phyloP scores from a whole-genome alignment of 2,888 invertebrate species.

The Hylaea fasciaria region DNA sequence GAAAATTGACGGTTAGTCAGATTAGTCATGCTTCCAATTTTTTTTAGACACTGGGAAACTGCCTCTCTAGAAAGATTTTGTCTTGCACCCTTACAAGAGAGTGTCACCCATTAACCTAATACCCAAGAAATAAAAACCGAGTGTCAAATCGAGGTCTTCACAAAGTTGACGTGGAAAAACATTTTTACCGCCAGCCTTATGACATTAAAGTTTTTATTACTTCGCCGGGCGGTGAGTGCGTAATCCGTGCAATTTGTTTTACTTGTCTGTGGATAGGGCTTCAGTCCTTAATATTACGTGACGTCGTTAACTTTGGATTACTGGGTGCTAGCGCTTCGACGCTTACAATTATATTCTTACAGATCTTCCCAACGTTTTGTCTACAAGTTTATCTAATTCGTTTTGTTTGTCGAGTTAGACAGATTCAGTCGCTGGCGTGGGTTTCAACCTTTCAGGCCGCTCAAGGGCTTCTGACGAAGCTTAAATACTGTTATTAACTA shows the following conservation, averaged over 20 bases:
- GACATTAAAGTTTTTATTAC: constrained; percentile 43
- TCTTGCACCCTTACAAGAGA: not conserved
- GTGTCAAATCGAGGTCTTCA: constrained; percentile 18
- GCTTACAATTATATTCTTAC: constrained; percentile 8
- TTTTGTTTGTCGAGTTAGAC: too few species aligned
- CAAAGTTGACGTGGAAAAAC: constrained; percentile 28
- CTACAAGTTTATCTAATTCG: too few species aligned
- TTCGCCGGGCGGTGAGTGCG: constrained; percentile 43
- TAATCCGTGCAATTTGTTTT: constrained; percentile 55
- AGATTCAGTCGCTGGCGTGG: too few species aligned
- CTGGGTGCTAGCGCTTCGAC: constrained; percentile 30
- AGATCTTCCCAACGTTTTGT: constrained; percentile 1
- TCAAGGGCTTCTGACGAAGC: too few species aligned
- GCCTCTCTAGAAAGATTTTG: not conserved
- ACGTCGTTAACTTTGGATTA: constrained; percentile 47
- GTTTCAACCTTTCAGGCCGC: too few species aligned
- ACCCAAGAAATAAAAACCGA: constrained; percentile 24
- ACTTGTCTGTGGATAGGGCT: constrained; percentile 45
- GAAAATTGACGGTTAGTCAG: too few species aligned
- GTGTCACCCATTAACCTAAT: constrained; percentile 24
- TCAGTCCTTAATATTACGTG: constrained; percentile 52
- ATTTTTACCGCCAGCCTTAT: constrained; percentile 30
- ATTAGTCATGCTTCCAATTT: too few species aligned
- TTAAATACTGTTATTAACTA: too few species aligned
- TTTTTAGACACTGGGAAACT: too few species aligned